Evolutionary conservation across 2,888 invertebrate genomes (phyloP).

Genomic region (Laspeyria flexula): DNA sequence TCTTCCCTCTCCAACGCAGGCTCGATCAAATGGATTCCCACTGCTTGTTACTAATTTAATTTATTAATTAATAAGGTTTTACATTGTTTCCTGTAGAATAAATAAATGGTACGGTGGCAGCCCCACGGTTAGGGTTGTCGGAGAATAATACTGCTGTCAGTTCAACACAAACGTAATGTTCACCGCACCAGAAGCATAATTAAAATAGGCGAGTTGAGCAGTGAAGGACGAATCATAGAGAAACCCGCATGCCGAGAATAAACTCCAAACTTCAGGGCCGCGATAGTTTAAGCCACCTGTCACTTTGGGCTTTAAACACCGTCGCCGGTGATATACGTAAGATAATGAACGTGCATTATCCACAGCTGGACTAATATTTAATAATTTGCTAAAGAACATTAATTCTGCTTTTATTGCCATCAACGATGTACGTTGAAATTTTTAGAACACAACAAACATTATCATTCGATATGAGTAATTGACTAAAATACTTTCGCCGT

Average conservation of each 20-base stretch:
- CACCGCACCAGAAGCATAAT: not conserved
- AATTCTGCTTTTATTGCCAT: not conserved
- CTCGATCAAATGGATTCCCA: conserved; percentile 60
- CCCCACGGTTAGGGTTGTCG: conserved; percentile 1
- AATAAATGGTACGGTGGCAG: conserved; percentile 4
- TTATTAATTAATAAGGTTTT: conserved; percentile 43
- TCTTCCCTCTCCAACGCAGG: conserved; percentile 63
- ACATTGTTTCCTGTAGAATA: conserved; percentile 19
- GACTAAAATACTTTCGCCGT: no score
- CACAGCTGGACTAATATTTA: not conserved
- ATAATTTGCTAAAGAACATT: no score
- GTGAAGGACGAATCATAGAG: conserved; percentile 13
- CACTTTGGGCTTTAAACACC: conserved; percentile 19
- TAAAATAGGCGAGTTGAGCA: conserved; percentile 1
- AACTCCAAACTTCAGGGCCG: conserved; percentile 30
- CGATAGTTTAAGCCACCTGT: conserved; percentile 40
- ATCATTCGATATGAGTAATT: no score
- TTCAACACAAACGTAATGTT: conserved; percentile 1
- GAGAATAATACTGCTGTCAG: conserved; percentile 4
- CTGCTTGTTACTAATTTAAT: conserved; percentile 61
- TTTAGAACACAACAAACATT: no score
- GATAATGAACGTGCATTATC: conserved; percentile 2
- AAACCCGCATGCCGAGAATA: conserved; percentile 25
- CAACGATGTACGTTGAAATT: no score
- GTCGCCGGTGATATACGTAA: conserved; percentile 1